A percentile compares a stretch with the other conserved stretches of the same genome.
phyloP scores from a whole-genome alignment of 2,113 vertebrate genomes.

The Caranx ignobilis region DNA sequence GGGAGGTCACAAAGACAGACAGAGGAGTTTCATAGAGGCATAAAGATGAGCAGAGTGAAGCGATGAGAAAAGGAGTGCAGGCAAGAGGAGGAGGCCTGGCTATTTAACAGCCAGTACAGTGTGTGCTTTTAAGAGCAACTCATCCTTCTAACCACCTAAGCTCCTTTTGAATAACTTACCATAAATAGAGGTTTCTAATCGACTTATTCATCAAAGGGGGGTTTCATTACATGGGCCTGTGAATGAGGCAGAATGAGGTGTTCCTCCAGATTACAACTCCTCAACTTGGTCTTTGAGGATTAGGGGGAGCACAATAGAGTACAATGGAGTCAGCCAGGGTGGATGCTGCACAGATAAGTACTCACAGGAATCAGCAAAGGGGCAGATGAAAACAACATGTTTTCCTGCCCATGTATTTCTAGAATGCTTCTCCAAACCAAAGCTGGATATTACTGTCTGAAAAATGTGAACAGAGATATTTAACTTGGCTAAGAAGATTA shows the following conservation, averaged over 20 bases:
- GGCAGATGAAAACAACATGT: constrained; percentile 71
- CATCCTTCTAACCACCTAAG: constrained; percentile 61
- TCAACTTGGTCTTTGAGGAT: constrained; percentile 70
- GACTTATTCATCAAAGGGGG: constrained; percentile 71
- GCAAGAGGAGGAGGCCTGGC: constrained; percentile 54
- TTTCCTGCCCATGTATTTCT: constrained; percentile 64
- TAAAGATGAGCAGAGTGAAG: constrained; percentile 38
- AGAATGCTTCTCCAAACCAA: constrained; percentile 51
- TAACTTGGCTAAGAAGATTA: constrained; percentile 80
- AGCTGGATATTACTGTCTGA: constrained; percentile 73
- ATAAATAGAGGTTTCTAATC: constrained; percentile 80
- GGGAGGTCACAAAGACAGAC: constrained; percentile 49
- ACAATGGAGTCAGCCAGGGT: constrained; percentile 64
- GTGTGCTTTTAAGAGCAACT: constrained; percentile 75
- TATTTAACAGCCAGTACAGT: constrained; percentile 70
- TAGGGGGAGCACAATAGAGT: constrained; percentile 61
- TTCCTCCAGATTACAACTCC: constrained; percentile 77
- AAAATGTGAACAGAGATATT: constrained; percentile 77
- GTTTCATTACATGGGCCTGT: constrained; percentile 60
- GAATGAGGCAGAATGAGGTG: constrained; percentile 74
- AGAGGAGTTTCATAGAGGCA: constrained; percentile 22
- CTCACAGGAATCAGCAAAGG: constrained; percentile 58
- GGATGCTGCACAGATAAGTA: constrained; percentile 59
- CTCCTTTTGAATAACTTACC: constrained; percentile 78
- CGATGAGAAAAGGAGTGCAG: constrained; percentile 10